Base-by-base conservation (phyloP, 2,113 vertebrate species). In the Rhinopomastus cyanomelas region DNA sequence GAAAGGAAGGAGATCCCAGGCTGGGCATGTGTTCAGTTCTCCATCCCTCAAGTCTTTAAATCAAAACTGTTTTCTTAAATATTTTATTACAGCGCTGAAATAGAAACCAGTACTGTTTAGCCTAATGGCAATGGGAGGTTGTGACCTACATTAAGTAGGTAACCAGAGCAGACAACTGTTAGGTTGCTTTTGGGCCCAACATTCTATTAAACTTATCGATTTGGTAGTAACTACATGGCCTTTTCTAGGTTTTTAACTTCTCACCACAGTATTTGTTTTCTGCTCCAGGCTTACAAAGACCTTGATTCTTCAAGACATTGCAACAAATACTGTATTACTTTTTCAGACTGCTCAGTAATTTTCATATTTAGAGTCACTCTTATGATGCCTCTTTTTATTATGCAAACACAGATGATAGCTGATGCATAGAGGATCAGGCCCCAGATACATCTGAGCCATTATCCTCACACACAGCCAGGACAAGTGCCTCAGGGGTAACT, bases 81-180 rank as follows among this genome's bases (percentile, higher is more conserved):
- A 48, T 87, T 91, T 74, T 68, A 82, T 89, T 44, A 21, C n/a
- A 48, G 48, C 83, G 82, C 85, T 85, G 87, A 81, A 74, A 85
- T 2, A 85, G 64, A 71, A 89, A 81, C 30, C 77, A 65, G 52
- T 64, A 16, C 60, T 74, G 57, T 92, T 95, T 71, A 88, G 60
- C 68, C 76, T 85, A 71, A 92, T 91, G 71, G 64, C 72, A 78
- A 19, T 5, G 32, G 44, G 60, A 93, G 56, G 76, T 46, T 85
- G 61, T 61, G 87, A 82, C 85, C 52, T 64, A 34, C 27, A 9
- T 85, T 77, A 59, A 67, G 65, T 44, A 68, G 85, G 67, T 89
- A 39, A 49, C 21, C 51, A 52, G 21, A 46, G 4, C 26, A 57
- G 68, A 49, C 10, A 48, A 62, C 53, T 64, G 39, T 51, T 17